phyloP scores from a whole-genome alignment of 2,888 invertebrate species.

The Clepsis dumicolana region DNA sequence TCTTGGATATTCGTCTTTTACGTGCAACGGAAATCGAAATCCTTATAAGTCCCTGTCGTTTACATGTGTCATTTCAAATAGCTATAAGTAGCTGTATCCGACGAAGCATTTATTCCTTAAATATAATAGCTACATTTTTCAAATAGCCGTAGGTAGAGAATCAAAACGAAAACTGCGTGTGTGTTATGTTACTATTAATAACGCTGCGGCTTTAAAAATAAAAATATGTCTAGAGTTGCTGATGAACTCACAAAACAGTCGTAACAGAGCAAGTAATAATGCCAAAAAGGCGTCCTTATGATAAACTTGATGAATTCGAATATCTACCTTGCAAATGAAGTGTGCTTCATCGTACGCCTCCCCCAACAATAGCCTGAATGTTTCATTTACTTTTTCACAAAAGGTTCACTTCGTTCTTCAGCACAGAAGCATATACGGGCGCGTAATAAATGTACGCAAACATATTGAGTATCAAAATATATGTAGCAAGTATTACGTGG shows the following conservation, averaged over 20 bases:
- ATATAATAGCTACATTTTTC: background rate
- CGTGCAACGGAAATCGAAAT: slow-evolving; percentile 12
- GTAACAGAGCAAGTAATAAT: background rate
- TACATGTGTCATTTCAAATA: background rate
- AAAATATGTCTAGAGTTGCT: background rate
- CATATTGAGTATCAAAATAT: slow-evolving; percentile 2
- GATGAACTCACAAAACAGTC: background rate
- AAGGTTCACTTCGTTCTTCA: slow-evolving; percentile 34
- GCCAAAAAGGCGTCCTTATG: slow-evolving; percentile 5
- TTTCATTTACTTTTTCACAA: slow-evolving; percentile 35
- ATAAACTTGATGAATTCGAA: slow-evolving; percentile 19
- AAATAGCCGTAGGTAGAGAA: background rate
- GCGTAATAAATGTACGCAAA: slow-evolving; percentile 9
- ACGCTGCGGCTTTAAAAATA: background rate
- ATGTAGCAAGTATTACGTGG: slow-evolving; percentile 1
- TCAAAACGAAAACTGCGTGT: background rate
- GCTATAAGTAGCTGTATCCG: background rate
- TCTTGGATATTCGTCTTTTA: background rate
- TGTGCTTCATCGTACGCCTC: slow-evolving; percentile 13
- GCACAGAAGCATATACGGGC: background rate
- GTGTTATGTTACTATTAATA: background rate
- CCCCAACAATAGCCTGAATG: slow-evolving; percentile 31
- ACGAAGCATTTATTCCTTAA: background rate
- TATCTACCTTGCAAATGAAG: slow-evolving; percentile 25
- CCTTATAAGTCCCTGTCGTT: background rate